Percentiles rank a stretch among this genome's conserved stretches.
Evolutionary conservation across 1,140 invertebrate species (phyloP).

Genomic region (Oryctes rhinoceros): DNA sequence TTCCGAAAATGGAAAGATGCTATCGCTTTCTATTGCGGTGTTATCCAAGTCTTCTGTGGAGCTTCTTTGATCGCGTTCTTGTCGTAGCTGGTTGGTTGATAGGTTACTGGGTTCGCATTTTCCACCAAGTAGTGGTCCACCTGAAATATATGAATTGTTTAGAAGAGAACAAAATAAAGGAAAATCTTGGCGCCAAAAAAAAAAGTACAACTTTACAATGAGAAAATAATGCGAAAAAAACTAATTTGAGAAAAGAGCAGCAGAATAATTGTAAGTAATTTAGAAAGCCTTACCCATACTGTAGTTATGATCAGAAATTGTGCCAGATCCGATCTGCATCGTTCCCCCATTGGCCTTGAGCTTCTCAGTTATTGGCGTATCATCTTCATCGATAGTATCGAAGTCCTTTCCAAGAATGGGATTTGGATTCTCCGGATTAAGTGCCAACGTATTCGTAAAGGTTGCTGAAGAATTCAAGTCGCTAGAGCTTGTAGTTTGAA

Average conservation of each 20-base stretch:
- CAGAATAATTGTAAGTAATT: too few species aligned
- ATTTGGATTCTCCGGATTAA: background rate
- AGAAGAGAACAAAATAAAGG: too few species aligned
- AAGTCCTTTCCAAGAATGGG: background rate
- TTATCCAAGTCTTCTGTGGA: background rate
- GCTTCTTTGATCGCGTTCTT: background rate
- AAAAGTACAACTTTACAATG: too few species aligned
- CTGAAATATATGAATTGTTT: too few species aligned
- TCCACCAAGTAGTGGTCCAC: background rate
- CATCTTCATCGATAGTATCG: background rate
- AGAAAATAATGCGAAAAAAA: too few species aligned
- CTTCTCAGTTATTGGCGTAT: background rate
- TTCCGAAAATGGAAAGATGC: slow-evolving; percentile 23
- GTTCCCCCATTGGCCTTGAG: background rate
- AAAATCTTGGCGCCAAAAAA: too few species aligned
- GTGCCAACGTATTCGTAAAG: background rate
- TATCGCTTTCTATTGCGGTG: background rate
- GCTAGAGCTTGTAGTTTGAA: background rate
- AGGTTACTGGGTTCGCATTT: background rate
- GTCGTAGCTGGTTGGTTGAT: background rate
- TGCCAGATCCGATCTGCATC: background rate
- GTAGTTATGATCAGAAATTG: background rate
- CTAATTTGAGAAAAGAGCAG: too few species aligned
- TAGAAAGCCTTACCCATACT: background rate
- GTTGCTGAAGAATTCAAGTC: background rate